Percentiles rank a stretch among this genome's conserved stretches.
These are phyloP conservation scores for Sabatieria punctata DNA, from an alignment of 2,888 invertebrate species.

Conservation along the genomic window DNA sequence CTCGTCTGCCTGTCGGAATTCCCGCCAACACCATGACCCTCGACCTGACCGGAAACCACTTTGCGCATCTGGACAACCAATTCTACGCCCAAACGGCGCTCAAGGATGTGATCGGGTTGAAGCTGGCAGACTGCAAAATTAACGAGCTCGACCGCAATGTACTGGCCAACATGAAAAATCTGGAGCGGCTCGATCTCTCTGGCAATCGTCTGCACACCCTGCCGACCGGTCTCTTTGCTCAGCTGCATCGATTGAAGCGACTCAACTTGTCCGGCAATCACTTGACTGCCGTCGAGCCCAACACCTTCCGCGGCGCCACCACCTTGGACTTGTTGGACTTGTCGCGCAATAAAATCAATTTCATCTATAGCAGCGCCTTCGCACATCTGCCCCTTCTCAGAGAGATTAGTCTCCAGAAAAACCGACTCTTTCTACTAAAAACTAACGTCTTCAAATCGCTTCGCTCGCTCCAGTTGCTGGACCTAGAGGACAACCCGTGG, in stretches of 20 bases:
- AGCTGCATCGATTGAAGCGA: slow-evolving; percentile 3
- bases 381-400: not conserved
- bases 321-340: slow-evolving; percentile 7
- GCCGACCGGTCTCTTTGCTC: slow-evolving; percentile 6
- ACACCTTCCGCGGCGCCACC: slow-evolving; percentile 1
- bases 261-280: slow-evolving; percentile 8
- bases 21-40: not conserved
- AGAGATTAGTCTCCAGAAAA: slow-evolving; percentile 2
- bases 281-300: slow-evolving; percentile 1
- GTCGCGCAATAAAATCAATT: slow-evolving; percentile 7
- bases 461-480: slow-evolving; percentile 57
- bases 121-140: not conserved
- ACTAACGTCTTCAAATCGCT: not conserved
- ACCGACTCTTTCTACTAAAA: slow-evolving; percentile 1
- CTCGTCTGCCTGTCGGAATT: not conserved
- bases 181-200: slow-evolving; percentile 5
- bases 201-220: slow-evolving; percentile 4
- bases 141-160: not conserved
- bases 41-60: not conserved
- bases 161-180: not conserved
- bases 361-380: slow-evolving; percentile 5
- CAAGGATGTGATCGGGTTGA: not conserved
- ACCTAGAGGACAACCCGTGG: slow-evolving; percentile 69
- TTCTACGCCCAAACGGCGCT: not conserved
- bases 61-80: not conserved